phyloP scores from a whole-genome alignment of 2,797 vertebrate species.

The Miichthys miiuy region DNA sequence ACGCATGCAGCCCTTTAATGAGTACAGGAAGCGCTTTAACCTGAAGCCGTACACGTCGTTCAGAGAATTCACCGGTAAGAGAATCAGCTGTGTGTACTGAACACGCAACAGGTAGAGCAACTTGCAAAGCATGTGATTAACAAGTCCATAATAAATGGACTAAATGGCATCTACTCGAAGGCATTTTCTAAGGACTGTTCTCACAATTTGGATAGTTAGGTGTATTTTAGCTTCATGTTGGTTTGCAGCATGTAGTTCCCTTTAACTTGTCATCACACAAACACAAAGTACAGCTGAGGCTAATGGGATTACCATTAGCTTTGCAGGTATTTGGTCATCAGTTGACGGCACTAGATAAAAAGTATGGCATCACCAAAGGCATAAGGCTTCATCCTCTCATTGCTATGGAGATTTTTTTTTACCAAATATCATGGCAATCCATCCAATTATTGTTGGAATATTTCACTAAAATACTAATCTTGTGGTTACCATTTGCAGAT shows the following conservation, averaged over 20 bases:
- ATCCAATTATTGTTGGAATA: too few species aligned
- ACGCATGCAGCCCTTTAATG: conserved; percentile 92
- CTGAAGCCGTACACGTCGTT: conserved; percentile 92
- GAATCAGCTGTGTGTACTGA: neutral
- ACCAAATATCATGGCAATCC: too few species aligned
- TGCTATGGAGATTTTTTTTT: too few species aligned
- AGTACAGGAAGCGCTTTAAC: conserved; percentile 94
- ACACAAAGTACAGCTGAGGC: neutral
- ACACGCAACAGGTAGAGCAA: neutral
- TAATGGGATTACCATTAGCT: neutral
- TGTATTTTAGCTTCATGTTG: neutral
- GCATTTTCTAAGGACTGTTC: neutral
- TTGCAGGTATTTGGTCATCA: neutral
- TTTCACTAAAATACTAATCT: too few species aligned
- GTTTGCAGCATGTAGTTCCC: neutral
- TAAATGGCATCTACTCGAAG: neutral
- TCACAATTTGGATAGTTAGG: neutral
- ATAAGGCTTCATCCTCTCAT: too few species aligned
- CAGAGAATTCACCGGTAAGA: conserved; percentile 90
- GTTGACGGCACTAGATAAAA: neutral
- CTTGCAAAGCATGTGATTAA: conserved; percentile 9
- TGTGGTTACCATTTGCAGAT: conserved; percentile 79
- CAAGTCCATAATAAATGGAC: conserved; percentile 8
- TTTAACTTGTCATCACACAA: too few species aligned
- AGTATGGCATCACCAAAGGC: too few species aligned